phyloP scores from a whole-genome alignment of 2,797 vertebrate genomes.

The Phrynocephalus guinanensis region DNA sequence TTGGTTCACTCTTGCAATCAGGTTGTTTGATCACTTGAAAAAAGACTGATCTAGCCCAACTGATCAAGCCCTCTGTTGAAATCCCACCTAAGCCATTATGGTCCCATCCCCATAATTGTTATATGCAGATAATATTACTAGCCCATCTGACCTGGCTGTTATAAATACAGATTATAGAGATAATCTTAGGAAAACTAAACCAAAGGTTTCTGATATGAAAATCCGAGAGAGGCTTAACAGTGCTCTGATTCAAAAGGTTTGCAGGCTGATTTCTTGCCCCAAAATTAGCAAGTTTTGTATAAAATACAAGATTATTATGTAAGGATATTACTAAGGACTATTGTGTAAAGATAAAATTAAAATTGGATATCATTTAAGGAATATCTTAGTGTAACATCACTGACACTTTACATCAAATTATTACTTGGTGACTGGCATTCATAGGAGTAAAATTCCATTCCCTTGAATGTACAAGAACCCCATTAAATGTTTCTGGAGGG shows the following conservation, averaged over 20 bases:
- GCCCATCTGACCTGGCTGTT: background rate
- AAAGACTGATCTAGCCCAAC: too few species aligned
- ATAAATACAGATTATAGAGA: background rate
- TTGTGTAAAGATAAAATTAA: background rate
- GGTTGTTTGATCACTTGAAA: too few species aligned
- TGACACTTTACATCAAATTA: background rate
- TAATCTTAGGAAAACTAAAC: background rate
- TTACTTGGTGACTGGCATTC: background rate
- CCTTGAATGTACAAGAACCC: background rate
- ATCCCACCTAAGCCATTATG: background rate
- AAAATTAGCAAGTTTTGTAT: background rate
- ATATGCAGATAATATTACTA: background rate
- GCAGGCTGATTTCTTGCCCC: rapidly evolving
- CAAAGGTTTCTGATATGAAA: background rate
- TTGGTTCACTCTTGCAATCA: too few species aligned
- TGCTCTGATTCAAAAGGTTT: background rate
- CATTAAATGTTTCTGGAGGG: constrained; percentile 12
- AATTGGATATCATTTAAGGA: background rate
- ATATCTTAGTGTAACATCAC: background rate
- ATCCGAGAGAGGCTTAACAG: background rate
- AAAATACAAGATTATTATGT: background rate
- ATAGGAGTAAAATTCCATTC: background rate
- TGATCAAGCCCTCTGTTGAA: background rate
- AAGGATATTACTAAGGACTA: background rate
- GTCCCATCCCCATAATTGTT: background rate